Evolutionary conservation across 2,113 vertebrate species (phyloP).

Genomic region (Cebidichthys violaceus): DNA sequence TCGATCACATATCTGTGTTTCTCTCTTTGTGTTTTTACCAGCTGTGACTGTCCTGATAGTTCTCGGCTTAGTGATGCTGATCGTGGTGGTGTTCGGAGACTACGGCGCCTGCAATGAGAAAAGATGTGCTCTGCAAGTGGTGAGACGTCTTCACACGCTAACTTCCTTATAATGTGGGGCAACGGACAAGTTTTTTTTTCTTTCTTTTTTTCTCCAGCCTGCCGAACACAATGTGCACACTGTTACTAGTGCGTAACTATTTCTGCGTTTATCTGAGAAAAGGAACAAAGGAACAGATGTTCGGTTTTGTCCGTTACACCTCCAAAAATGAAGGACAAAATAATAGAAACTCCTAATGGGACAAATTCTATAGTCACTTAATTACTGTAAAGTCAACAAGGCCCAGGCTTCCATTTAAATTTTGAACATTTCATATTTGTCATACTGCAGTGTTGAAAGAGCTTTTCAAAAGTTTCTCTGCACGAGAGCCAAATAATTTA

Average conservation of each 20-base stretch:
- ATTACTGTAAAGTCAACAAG: neutral
- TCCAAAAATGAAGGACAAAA: neutral
- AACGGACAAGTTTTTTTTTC: too few relatives aligned
- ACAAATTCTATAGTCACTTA: neutral
- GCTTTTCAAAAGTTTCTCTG: neutral
- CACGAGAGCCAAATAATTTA: neutral
- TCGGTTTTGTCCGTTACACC: too few relatives aligned
- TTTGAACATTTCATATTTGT: too few relatives aligned
- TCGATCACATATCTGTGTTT: neutral
- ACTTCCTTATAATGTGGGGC: neutral
- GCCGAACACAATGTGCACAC: neutral
- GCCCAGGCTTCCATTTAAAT: neutral
- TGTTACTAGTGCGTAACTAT: neutral
- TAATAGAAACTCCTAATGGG: neutral
- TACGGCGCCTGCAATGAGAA: constrained; percentile 73
- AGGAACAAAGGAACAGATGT: too few relatives aligned
- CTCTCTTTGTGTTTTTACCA: constrained; percentile 5
- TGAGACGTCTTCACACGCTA: constrained; percentile 30
- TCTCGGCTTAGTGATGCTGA: constrained; percentile 64
- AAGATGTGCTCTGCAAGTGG: constrained; percentile 66
- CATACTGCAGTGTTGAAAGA: neutral
- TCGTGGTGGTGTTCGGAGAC: constrained; percentile 72
- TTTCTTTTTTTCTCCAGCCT: too few relatives aligned
- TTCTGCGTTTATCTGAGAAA: neutral
- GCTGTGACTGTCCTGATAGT: constrained; percentile 71